Percentiles rank a stretch among this genome's conserved stretches.
Conservation (phyloP, 2,113 vertebrate genomes). For the Gambusia holbrooki region DNA sequence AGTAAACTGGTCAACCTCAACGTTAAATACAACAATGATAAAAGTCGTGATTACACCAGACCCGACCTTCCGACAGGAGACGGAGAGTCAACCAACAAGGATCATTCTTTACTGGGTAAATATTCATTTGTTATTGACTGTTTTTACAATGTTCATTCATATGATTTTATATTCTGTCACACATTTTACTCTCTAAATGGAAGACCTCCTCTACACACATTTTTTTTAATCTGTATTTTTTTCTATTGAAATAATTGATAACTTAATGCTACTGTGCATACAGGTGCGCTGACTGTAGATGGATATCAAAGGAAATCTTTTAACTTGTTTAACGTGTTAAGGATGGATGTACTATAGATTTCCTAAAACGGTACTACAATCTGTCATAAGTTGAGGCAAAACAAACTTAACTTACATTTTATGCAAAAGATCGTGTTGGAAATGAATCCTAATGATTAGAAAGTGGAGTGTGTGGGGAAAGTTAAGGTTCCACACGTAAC, state of each 20-base stretch:
- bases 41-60: conserved; percentile 97
- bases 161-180: neutral
- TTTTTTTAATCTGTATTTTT: neutral
- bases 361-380: no score
- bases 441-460: neutral
- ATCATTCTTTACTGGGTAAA: conserved; percentile 93
- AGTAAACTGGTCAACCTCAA: conserved; percentile 99
- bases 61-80: conserved; percentile 96
- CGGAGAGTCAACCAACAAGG: conserved; percentile 92
- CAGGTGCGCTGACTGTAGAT: no score
- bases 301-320: no score
- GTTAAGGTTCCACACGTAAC: neutral
- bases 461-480: neutral
- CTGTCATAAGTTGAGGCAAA: neutral
- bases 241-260: neutral
- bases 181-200: neutral
- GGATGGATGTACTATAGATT: no score
- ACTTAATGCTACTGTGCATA: no score
- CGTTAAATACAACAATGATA: conserved; percentile 99
- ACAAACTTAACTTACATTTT: no score
- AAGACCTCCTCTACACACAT: no score
- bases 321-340: no score
- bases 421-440: no score
- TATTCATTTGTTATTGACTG: neutral
- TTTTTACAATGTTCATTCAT: conserved; percentile 15